These are phyloP conservation scores for Euthynnus affinis DNA, from an alignment of 2,797 vertebrate genomes.

Conservation along the genomic window DNA sequence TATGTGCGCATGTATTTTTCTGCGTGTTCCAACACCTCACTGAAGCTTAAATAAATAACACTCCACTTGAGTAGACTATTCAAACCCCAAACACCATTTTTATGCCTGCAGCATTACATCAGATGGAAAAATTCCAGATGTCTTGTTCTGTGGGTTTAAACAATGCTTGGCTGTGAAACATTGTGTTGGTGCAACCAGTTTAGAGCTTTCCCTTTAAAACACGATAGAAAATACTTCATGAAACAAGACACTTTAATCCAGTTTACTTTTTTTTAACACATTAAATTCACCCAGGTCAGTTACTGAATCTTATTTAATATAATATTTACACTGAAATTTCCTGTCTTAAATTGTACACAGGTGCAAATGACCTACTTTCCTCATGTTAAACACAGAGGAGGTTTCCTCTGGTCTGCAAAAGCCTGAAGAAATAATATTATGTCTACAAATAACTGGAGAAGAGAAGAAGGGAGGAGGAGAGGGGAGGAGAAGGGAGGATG, in stretches of 20 bases:
- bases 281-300: background rate
- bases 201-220: background rate
- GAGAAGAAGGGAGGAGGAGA: slow-evolving; percentile 19
- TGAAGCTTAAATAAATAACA: background rate
- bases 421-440: slow-evolving; percentile 60
- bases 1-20: background rate
- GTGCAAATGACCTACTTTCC: background rate
- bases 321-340: background rate
- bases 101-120: slow-evolving; percentile 61
- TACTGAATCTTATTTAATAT: background rate
- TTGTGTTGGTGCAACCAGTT: background rate
- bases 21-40: slow-evolving; percentile 4
- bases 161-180: slow-evolving; percentile 61
- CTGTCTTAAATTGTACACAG: background rate
- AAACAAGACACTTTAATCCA: background rate
- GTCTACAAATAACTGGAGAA: slow-evolving; percentile 61
- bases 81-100: slow-evolving; percentile 7
- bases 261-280: background rate
- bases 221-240: background rate
- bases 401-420: slow-evolving; percentile 32
- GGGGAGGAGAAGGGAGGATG: slow-evolving; percentile 20
- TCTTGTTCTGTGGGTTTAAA: slow-evolving; percentile 68
- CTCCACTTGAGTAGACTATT: background rate
- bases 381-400: slow-evolving; percentile 1
- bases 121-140: slow-evolving; percentile 70